A percentile compares a stretch with the other conserved stretches of the same genome.
Evolutionary conservation across 2,888 invertebrate species (phyloP).

Genomic region (Parnassius glacialis): DNA sequence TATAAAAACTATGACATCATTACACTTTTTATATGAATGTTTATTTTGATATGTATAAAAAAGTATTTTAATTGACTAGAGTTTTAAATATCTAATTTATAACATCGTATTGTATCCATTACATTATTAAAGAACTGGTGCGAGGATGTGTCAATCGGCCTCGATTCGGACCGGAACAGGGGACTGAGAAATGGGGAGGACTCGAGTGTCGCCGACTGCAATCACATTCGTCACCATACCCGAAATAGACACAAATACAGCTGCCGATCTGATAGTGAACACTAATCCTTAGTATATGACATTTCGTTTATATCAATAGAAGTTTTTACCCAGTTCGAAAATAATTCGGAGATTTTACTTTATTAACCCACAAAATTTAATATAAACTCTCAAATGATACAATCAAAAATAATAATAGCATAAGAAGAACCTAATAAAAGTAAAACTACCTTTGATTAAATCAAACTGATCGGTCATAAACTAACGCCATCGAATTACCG

Average conservation of each 20-base stretch:
- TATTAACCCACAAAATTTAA: too few species aligned
- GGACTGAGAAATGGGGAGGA: conserved; percentile 13
- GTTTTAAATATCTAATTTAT: not conserved
- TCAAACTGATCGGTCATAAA: too few species aligned
- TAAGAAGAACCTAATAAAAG: too few species aligned
- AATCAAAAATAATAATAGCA: too few species aligned
- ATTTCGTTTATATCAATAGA: not conserved
- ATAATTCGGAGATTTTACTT: too few species aligned
- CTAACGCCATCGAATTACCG: too few species aligned
- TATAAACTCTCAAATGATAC: too few species aligned
- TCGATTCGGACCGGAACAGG: conserved; percentile 16
- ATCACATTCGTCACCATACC: conserved; percentile 12
- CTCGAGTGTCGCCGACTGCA: conserved; percentile 8
- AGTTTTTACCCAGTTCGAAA: not conserved
- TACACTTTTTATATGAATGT: too few species aligned
- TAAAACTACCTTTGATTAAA: too few species aligned
- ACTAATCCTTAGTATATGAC: not conserved
- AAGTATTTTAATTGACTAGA: too few species aligned
- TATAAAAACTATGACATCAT: too few species aligned
- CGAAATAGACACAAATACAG: conserved; percentile 20
- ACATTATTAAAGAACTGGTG: conserved; percentile 13
- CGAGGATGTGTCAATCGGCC: conserved; percentile 19
- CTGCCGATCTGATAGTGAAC: not conserved
- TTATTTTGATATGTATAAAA: too few species aligned
- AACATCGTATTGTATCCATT: conserved; percentile 2